phyloP scores from a whole-genome alignment of 1,140 invertebrate genomes.

The Venturia canescens region DNA sequence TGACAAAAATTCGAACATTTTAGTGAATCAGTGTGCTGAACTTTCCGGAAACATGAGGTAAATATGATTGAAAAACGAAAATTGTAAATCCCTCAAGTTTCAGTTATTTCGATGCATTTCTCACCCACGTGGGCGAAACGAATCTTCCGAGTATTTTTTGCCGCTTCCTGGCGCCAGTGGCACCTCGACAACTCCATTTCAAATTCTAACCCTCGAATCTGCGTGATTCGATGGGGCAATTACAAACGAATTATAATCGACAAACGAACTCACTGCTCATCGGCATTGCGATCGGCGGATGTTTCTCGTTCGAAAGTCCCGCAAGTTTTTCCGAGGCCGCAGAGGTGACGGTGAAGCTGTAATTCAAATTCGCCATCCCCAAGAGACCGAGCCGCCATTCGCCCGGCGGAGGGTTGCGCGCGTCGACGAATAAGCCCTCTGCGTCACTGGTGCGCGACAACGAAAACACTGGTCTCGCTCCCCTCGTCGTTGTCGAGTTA shows the following conservation, averaged over 20 bases:
- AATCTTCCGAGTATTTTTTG: no score
- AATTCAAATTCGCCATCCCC: constrained; percentile 56
- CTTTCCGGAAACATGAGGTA: no score
- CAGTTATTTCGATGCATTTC: no score
- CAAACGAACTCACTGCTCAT: neutral
- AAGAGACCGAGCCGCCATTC: constrained; percentile 61
- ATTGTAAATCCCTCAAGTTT: no score
- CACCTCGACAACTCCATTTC: no score
- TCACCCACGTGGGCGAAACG: no score
- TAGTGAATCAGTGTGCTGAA: no score
- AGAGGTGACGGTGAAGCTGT: constrained; percentile 53
- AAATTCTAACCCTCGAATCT: no score
- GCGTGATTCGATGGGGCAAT: no score
- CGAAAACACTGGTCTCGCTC: constrained; percentile 47
- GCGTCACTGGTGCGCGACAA: constrained; percentile 52
- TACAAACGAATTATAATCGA: neutral
- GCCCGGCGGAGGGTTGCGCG: constrained; percentile 61
- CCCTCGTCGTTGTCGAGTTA: constrained; percentile 3
- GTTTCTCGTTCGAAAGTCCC: neutral
- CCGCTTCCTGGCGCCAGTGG: no score
- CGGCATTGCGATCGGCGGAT: neutral
- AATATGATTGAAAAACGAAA: no score
- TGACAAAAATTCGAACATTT: no score
- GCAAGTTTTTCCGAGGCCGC: neutral
- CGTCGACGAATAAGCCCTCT: constrained; percentile 57